A percentile compares a stretch with the other conserved stretches of the same genome.
These are phyloP conservation scores for Drosophila busckii DNA, from an alignment of 1,140 invertebrate genomes.

Conservation along the genomic window DNA sequence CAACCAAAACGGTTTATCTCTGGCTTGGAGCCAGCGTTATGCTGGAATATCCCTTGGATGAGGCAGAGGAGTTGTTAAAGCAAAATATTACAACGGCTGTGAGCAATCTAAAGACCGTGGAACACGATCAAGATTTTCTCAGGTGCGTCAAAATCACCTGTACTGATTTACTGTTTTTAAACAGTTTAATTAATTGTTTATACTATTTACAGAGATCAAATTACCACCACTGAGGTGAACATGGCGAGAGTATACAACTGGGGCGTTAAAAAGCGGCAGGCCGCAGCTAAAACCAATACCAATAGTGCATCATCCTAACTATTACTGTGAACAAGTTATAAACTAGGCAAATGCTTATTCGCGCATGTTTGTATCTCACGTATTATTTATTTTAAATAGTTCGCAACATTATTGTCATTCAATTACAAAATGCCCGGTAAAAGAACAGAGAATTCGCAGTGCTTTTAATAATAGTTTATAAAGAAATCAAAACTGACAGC, in stretches of 20 bases:
- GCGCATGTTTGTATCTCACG: conserved; percentile 17
- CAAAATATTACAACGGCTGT: conserved; percentile 94
- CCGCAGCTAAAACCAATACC: conserved; percentile 73
- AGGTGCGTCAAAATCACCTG: conserved; percentile 33
- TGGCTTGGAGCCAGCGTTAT: conserved; percentile 99
- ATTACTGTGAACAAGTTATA: not conserved
- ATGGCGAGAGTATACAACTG: conserved; percentile 98
- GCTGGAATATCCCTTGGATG: conserved; percentile 96
- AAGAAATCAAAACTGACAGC: conserved; percentile 13
- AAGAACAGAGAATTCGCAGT: conserved; percentile 25
- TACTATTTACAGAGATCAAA: conserved; percentile 90
- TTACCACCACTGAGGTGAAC: conserved; percentile 98
- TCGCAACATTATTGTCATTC: not conserved
- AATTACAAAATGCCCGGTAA: not conserved
- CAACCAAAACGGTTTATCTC: conserved; percentile 96
- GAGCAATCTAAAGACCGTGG: conserved; percentile 90
- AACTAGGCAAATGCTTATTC: conserved; percentile 8
- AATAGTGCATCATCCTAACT: conserved; percentile 40
- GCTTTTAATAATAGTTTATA: conserved; percentile 19
- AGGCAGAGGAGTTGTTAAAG: conserved; percentile 91
- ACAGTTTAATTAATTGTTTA: not conserved
- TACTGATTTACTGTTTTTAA: not conserved
- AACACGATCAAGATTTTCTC: conserved; percentile 88
- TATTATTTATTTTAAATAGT: conserved; percentile 55
- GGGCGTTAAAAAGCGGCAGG: conserved; percentile 93